Evolutionary conservation across 1,140 invertebrate species (phyloP).

Genomic region (Triops longicaudatus): DNA sequence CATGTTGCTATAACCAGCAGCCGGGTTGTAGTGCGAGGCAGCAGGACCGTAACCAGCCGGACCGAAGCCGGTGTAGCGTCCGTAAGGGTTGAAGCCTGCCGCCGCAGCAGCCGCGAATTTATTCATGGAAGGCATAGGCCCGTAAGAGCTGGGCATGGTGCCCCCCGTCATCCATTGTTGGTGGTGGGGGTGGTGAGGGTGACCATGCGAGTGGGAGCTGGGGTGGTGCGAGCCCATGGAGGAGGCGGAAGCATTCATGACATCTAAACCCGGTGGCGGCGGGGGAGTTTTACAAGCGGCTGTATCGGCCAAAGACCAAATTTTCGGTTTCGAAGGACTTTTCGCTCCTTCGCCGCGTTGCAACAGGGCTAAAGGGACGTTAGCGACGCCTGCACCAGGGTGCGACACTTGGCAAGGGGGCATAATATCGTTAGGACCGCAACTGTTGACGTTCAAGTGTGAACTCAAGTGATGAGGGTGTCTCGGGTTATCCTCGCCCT

Average conservation of each 20-base stretch:
- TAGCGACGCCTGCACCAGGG: neutral
- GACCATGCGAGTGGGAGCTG: conserved; percentile 39
- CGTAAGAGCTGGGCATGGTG: conserved; percentile 20
- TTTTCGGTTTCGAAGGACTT: conserved; percentile 67
- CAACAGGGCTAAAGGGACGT: neutral
- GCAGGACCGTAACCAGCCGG: conserved; percentile 31
- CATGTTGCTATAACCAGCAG: conserved; percentile 22
- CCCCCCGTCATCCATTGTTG: conserved; percentile 34
- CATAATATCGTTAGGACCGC: conserved; percentile 1
- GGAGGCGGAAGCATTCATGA: conserved; percentile 32
- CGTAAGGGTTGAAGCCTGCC: conserved; percentile 33
- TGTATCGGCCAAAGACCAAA: conserved; percentile 93
- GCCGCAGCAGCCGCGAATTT: conserved; percentile 36
- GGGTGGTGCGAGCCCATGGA: conserved; percentile 40
- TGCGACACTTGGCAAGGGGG: neutral
- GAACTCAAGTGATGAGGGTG: neutral
- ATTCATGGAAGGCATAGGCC: conserved; percentile 26
- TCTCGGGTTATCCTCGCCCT: neutral
- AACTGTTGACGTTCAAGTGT: neutral
- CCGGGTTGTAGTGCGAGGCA: conserved; percentile 16
- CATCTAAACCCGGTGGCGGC: conserved; percentile 41
- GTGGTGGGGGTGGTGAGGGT: conserved; percentile 33
- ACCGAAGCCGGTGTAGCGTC: conserved; percentile 27
- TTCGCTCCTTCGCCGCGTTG: neutral
- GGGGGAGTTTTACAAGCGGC: conserved; percentile 92